Base-by-base conservation (phyloP, 2,888 invertebrate genomes). In the Neuroscelio doddi region DNA sequence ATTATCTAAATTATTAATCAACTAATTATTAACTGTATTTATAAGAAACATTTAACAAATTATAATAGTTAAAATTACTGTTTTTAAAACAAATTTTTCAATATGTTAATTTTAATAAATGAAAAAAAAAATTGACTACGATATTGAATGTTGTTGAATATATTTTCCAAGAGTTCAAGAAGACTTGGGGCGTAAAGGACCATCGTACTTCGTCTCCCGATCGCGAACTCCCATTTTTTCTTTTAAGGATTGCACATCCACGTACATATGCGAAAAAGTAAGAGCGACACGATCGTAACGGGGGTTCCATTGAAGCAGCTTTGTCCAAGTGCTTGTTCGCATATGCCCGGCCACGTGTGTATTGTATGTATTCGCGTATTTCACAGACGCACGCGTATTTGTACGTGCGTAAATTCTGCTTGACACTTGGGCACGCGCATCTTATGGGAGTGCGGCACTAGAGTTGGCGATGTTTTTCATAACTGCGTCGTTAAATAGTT, bases 381-480 rank as follows among this genome's bases (percentile, higher is more conserved):
- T 58, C 29, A 36, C 24, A 34, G 21, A 59, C 46, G 42, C 56
- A 17, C 17, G 38, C 14, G 17, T 45, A 68, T 63, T 68, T 71
- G 70, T 76, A 74, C 74, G 74, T 72, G 75, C 72, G 74, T 76
- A 71, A 75, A 72, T 71, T 67, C 53, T 73, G 73, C 77, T 63
- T 78, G 80, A 79, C 77, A 81, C 82, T 82, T 82, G 74, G 77
- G 80, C 82, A 82, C 82, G 82, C 80, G 80, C 80, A 75, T 73
- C 75, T 77, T 75, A 67, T 68, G 44, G 21, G 36, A 55, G 47
- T 42, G n/a, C 36, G 36, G 59, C 45, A 34, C 64, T 63, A 57
- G 29, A 65, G 38, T 53, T 45, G 41, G 50, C 47, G 64, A 62
- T 63, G 45, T 61, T 68, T 49, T 34, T 17, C 66, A 41, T 47